phyloP scores from a whole-genome alignment of 2,113 vertebrate species.

The Mirounga angustirostris region DNA sequence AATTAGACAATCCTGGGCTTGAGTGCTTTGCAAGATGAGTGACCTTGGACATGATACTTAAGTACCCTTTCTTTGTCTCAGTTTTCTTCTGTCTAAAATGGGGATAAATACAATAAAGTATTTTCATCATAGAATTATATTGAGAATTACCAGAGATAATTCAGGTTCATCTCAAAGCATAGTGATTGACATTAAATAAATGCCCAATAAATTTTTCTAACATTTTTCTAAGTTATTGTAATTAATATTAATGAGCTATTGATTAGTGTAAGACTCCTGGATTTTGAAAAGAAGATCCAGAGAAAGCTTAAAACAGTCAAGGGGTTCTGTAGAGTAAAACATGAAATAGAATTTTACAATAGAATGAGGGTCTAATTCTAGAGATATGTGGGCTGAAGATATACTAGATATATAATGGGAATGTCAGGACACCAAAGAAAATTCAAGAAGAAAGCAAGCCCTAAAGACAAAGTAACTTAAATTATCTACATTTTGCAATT shows the following conservation, averaged over 20 bases:
- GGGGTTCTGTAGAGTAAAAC: neutral
- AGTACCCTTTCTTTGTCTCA: neutral
- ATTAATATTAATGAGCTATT: neutral
- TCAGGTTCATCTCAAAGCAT: neutral
- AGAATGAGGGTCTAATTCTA: neutral
- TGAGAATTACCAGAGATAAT: neutral
- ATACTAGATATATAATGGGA: neutral
- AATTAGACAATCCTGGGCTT: neutral
- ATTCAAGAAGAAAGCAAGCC: neutral
- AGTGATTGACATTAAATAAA: neutral
- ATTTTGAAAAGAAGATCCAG: neutral
- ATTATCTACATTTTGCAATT: slow-evolving; percentile 40
- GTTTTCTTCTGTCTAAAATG: neutral
- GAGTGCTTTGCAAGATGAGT: neutral
- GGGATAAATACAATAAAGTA: neutral
- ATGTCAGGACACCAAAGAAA: neutral
- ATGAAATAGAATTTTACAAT: neutral
- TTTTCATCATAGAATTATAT: neutral
- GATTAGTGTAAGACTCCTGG: neutral
- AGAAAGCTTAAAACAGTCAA: neutral
- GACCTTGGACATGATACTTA: neutral
- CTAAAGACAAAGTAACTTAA: neutral
- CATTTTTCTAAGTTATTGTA: neutral
- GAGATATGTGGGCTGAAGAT: neutral
- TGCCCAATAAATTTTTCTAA: neutral